Evolutionary conservation across 2,888 invertebrate genomes (phyloP).

Genomic region (Sipha maydis): DNA sequence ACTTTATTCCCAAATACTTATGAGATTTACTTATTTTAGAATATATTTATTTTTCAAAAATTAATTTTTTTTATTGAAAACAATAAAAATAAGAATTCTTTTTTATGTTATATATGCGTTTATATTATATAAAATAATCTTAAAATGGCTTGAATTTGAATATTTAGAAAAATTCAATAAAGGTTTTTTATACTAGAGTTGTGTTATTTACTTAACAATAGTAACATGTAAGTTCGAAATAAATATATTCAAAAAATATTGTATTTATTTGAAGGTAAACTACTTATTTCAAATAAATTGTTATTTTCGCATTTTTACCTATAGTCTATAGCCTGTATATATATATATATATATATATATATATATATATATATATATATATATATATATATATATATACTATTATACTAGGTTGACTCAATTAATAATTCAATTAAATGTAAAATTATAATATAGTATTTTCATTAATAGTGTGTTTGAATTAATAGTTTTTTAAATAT

Average conservation of each 20-base stretch:
- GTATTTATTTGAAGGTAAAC: neutral
- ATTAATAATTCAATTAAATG: no score
- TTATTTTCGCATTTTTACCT: no score
- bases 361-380: no score
- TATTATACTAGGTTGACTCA: no score
- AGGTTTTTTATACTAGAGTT: neutral
- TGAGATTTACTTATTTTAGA: neutral
- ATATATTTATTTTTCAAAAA: neutral
- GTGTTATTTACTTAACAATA: neutral
- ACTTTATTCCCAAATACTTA: no score
- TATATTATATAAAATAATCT: neutral
- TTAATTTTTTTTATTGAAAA: neutral
- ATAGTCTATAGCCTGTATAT: no score
- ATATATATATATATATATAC: no score
- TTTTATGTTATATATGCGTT: neutral
- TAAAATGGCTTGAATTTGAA: neutral
- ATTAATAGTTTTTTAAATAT: no score
- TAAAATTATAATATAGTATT: no score
- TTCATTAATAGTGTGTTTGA: no score
- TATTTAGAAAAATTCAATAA: neutral
- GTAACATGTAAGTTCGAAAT: neutral
- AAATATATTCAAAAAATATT: neutral
- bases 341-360: no score
- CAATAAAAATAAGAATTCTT: neutral
- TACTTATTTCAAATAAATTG: neutral